Evolutionary conservation across 2,797 vertebrate species (phyloP).

Genomic region (Pogonophryne albipinna): DNA sequence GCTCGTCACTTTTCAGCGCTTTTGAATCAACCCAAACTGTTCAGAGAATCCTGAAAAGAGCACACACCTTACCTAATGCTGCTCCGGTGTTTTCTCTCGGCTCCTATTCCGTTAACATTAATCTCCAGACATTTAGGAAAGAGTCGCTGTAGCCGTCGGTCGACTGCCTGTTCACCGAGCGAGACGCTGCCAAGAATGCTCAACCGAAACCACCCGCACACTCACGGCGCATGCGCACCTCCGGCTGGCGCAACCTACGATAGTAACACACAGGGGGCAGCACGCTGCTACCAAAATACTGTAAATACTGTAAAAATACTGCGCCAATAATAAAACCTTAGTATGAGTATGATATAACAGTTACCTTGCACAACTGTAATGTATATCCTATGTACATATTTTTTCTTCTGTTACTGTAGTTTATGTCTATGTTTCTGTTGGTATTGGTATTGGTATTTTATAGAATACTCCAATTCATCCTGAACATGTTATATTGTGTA

Average conservation of each 20-base stretch:
- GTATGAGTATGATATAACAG: too few species aligned
- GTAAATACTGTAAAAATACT: too few species aligned
- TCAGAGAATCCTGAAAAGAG: slow-evolving; percentile 17
- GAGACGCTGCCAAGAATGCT: slow-evolving; percentile 81
- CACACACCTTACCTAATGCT: slow-evolving; percentile 60
- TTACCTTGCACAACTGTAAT: too few species aligned
- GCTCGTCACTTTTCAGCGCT: slow-evolving; percentile 78
- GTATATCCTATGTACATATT: too few species aligned
- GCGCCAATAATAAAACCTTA: too few species aligned
- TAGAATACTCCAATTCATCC: too few species aligned
- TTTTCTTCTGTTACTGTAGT: too few species aligned
- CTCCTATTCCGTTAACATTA: slow-evolving; percentile 70
- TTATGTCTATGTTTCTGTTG: too few species aligned
- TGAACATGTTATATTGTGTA: too few species aligned
- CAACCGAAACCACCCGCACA: slow-evolving; percentile 86
- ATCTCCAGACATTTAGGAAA: slow-evolving; percentile 64
- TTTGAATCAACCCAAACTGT: slow-evolving; percentile 64
- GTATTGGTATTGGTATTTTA: too few species aligned
- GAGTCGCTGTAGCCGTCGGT: slow-evolving; percentile 47
- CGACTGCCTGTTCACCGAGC: slow-evolving; percentile 66
- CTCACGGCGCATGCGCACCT: slow-evolving; percentile 76
- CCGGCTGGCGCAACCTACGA: slow-evolving; percentile 59
- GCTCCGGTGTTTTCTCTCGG: slow-evolving; percentile 31
- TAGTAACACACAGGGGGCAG: slow-evolving; percentile 74
- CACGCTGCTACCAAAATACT: background rate